Evolutionary conservation across 2,113 vertebrate genomes (phyloP).

Genomic region (Amblyornis subalaris): DNA sequence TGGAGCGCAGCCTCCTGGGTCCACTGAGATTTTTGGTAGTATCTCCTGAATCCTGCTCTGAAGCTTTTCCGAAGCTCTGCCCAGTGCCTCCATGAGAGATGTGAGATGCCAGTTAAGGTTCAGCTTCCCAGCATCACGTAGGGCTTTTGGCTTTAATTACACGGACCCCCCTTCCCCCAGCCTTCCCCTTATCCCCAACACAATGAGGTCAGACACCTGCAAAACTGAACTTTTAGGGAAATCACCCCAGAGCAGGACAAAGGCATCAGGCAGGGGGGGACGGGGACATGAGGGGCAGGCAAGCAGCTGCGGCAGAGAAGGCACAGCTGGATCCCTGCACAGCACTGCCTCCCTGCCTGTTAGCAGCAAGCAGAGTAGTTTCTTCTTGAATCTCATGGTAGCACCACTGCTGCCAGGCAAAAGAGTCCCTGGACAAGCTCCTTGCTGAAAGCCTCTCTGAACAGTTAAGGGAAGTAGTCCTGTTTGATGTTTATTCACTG

Average conservation of each 20-base stretch:
- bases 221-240: not conserved
- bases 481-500: not conserved
- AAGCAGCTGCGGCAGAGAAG: not conserved
- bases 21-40: not conserved
- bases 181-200: not conserved
- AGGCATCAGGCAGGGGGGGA: not conserved
- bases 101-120: not conserved
- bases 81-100: not conserved
- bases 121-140: accelerated
- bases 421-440: not conserved
- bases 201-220: constrained; percentile 28
- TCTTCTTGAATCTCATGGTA: not conserved
- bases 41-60: not conserved
- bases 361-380: not conserved
- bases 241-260: not conserved
- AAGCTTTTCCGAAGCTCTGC: not conserved
- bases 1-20: not conserved
- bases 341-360: not conserved
- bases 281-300: not conserved
- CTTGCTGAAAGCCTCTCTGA: not conserved
- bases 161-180: not conserved
- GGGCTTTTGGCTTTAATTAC: constrained; percentile 28
- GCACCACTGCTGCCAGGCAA: not conserved
- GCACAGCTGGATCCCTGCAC: not conserved
- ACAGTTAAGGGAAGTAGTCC: not conserved